Evolutionary conservation across 2,113 vertebrate species (phyloP).

Genomic region (Crotalus tigris): DNA sequence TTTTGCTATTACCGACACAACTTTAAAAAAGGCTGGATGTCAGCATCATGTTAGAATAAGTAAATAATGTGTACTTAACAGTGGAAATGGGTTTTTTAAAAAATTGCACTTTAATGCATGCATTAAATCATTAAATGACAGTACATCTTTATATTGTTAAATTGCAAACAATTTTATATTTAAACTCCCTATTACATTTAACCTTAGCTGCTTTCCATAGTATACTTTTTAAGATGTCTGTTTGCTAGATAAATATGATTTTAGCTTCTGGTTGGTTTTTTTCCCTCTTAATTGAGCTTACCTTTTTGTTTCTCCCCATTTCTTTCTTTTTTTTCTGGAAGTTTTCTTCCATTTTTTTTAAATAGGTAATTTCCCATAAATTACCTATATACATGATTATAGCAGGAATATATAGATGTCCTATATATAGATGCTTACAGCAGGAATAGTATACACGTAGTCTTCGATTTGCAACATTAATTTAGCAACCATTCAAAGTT

Average conservation of each 20-base stretch:
- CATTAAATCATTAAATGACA: background rate
- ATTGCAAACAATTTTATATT: background rate
- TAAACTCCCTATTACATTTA: background rate
- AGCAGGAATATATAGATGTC: background rate
- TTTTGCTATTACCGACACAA: background rate
- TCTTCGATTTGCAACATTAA: background rate
- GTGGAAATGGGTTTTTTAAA: background rate
- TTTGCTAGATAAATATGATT: background rate
- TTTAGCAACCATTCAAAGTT: background rate
- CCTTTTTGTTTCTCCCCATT: background rate
- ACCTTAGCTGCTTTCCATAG: background rate
- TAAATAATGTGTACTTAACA: background rate
- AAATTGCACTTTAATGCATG: background rate
- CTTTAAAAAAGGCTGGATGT: background rate
- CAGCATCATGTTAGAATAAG: background rate
- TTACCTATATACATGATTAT: background rate
- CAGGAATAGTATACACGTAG: background rate
- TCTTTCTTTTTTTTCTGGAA: background rate
- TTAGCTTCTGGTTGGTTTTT: background rate
- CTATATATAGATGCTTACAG: background rate
- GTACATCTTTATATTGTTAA: background rate
- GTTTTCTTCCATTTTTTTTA: background rate
- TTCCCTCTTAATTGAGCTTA: background rate
- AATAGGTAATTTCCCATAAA: background rate
- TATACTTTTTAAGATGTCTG: background rate